These are phyloP conservation scores for Brachylomia viminalis DNA, from an alignment of 2,888 invertebrate species.

Conservation along the genomic window DNA sequence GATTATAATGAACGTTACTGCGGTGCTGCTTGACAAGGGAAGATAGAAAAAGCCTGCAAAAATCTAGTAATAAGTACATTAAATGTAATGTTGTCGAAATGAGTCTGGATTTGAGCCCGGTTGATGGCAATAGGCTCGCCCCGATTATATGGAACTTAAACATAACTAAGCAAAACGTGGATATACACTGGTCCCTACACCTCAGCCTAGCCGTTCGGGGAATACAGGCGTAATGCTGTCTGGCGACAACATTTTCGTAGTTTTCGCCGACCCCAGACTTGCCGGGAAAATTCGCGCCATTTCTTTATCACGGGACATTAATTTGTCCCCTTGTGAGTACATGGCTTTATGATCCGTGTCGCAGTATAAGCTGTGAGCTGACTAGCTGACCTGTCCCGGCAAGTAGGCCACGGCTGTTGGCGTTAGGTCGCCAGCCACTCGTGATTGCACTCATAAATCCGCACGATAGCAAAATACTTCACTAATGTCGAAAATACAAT, in stretches of 20 bases:
- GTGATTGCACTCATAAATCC: conserved; percentile 73
- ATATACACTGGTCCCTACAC: neutral
- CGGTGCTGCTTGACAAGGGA: neutral
- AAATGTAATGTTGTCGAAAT: neutral
- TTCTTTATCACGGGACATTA: neutral
- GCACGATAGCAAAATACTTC: conserved; percentile 55
- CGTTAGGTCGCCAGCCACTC: conserved; percentile 63
- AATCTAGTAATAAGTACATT: neutral
- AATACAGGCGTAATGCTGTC: neutral
- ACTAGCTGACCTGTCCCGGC: conserved; percentile 64
- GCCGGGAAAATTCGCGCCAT: neutral
- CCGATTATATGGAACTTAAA: neutral
- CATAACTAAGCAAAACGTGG: neutral
- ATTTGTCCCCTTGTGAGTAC: conserved; percentile 5
- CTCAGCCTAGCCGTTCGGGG: neutral
- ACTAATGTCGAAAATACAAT: conserved; percentile 50
- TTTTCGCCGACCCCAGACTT: neutral
- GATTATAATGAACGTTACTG: neutral
- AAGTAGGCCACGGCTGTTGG: conserved; percentile 84
- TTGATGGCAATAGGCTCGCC: neutral
- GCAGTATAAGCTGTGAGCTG: conserved; percentile 30
- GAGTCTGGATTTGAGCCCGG: neutral
- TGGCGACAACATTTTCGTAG: neutral
- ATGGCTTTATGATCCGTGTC: conserved; percentile 26
- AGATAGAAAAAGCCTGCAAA: neutral